Percentiles rank a stretch among this genome's conserved stretches.
These are phyloP conservation scores for Novumbra hubbsi DNA, from an alignment of 2,797 vertebrate genomes.

Conservation along the genomic window DNA sequence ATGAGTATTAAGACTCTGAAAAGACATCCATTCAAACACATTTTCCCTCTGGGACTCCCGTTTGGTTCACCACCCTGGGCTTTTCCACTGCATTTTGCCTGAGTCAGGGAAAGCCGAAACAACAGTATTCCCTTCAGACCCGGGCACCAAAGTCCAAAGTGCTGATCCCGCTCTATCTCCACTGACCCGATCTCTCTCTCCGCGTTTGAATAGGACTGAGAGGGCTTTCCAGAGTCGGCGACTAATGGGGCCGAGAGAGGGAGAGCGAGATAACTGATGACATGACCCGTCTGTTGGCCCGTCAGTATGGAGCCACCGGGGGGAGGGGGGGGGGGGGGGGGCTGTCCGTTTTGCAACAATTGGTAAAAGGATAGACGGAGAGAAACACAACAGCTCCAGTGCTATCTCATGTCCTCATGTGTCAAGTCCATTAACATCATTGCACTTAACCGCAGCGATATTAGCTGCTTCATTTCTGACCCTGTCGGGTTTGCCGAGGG, in stretches of 20 bases:
- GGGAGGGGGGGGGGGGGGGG: no score
- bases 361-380: neutral
- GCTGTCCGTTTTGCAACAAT: conserved; percentile 1
- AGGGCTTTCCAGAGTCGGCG: neutral
- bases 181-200: neutral
- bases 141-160: neutral
- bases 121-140: neutral
- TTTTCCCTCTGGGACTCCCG: neutral
- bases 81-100: neutral
- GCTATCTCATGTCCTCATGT: neutral
- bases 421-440: conserved; percentile 6
- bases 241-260: neutral
- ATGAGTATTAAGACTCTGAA: no score
- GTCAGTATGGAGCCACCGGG: neutral
- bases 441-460: neutral
- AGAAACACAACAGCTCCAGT: neutral
- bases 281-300: conserved; percentile 2
- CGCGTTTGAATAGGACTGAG: neutral
- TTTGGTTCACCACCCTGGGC: neutral
- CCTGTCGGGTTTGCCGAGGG: neutral
- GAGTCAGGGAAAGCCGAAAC: neutral
- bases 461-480: neutral
- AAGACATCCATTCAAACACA: no score
- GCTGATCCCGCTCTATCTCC: neutral
- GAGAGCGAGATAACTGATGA: conserved; percentile 2